These are phyloP conservation scores for Xyliphius kryptos DNA, from an alignment of 2,113 vertebrate genomes.

Conservation along the genomic window DNA sequence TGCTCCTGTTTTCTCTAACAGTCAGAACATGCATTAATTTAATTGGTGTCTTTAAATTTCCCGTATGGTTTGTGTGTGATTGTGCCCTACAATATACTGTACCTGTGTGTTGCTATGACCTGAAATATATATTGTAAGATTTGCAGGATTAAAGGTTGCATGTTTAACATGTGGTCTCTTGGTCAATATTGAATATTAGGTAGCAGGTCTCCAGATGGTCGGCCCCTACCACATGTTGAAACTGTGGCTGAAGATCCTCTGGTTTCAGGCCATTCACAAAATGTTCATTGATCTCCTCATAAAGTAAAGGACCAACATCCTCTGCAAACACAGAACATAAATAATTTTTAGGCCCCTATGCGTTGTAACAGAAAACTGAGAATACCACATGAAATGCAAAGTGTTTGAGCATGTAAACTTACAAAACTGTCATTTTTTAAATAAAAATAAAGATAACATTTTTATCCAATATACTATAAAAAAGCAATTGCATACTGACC, in stretches of 20 bases:
- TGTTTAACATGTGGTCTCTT: conserved; percentile 43
- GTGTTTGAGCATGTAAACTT: no score
- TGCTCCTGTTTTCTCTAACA: no score
- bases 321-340: conserved; percentile 46
- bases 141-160: background rate
- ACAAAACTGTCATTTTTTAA: no score
- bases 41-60: background rate
- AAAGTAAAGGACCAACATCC: conserved; percentile 46
- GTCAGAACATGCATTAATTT: no score
- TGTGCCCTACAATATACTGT: background rate
- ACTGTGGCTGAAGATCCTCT: conserved; percentile 50
- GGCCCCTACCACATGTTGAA: conserved; percentile 47
- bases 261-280: conserved; percentile 50
- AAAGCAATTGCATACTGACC: conserved; percentile 48
- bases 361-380: no score
- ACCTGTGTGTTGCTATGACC: background rate
- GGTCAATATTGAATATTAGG: conserved; percentile 52
- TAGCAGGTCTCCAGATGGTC: conserved; percentile 57
- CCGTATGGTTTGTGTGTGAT: background rate
- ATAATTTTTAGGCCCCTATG: no score
- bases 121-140: background rate
- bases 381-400: no score
- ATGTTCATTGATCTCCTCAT: conserved; percentile 47
- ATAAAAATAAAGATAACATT: no score
- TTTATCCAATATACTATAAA: no score